These are phyloP conservation scores for Poecile montanus DNA, from an alignment of 2,797 vertebrate species.

Conservation along the genomic window DNA sequence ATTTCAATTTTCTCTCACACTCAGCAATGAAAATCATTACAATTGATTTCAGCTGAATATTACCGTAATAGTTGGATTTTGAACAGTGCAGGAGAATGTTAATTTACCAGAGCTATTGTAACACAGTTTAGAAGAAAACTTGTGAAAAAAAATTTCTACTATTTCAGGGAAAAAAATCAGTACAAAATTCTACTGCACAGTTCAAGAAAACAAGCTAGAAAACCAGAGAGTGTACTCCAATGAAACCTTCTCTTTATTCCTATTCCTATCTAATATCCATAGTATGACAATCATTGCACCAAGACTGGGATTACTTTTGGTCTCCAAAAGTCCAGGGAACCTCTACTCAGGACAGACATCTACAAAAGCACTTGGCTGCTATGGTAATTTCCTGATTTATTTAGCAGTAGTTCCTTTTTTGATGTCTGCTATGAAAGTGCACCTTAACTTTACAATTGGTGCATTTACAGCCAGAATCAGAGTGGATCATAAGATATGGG, in stretches of 20 bases:
- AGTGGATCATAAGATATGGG: not conserved
- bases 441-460: not conserved
- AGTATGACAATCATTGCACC: not conserved
- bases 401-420: not conserved
- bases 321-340: not conserved
- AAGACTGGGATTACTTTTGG: not conserved
- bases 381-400: not conserved
- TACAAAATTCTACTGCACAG: not conserved
- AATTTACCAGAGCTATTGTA: not conserved
- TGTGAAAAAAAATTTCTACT: not conserved
- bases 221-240: not conserved
- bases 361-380: not conserved
- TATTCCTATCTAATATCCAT: not conserved
- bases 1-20: not conserved
- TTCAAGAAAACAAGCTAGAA: not conserved
- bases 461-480: not conserved
- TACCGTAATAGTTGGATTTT: not conserved
- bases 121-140: not conserved
- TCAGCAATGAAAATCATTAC: not conserved
- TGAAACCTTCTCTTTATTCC: not conserved
- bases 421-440: not conserved
- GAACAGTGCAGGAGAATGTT: not conserved
- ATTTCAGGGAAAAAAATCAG: not conserved
- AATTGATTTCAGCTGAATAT: not conserved
- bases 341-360: fast-evolving